These are phyloP conservation scores for Cryptops parisi DNA, from an alignment of 2,888 invertebrate genomes.

Conservation along the genomic window DNA sequence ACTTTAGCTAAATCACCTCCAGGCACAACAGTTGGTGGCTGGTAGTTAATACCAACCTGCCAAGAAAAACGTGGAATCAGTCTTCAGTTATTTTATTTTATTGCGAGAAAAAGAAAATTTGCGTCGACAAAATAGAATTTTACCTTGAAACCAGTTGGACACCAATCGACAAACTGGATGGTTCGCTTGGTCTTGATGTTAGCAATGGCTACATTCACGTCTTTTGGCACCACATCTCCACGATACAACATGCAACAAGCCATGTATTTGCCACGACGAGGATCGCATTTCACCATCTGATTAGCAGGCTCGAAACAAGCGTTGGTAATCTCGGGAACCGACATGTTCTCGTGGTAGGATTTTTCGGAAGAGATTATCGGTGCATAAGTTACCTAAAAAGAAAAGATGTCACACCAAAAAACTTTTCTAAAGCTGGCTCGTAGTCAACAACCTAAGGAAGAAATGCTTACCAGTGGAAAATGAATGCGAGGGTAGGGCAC, in stretches of 20 bases:
- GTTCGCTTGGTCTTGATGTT: conserved; percentile 53
- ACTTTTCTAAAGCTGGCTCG: too few species aligned
- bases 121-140: conserved; percentile 33
- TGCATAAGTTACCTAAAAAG: conserved; percentile 28
- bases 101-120: conserved; percentile 41
- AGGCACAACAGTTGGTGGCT: conserved; percentile 38
- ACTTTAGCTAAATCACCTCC: conserved; percentile 36
- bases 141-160: too few species aligned
- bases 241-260: conserved; percentile 44
- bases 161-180: too few species aligned
- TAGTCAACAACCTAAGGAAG: too few species aligned
- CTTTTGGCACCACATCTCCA: conserved; percentile 38
- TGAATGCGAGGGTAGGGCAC: too few species aligned
- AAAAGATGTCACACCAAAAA: too few species aligned
- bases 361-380: conserved; percentile 35
- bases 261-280: conserved; percentile 32
- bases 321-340: conserved; percentile 40
- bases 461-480: conserved; percentile 64
- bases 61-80: conserved; percentile 3
- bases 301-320: too few species aligned
- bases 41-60: conserved; percentile 70
- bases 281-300: conserved; percentile 47
- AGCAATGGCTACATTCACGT: conserved; percentile 51
- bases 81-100: conserved; percentile 30
- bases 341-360: conserved; percentile 34